Evolutionary conservation across 2,888 invertebrate genomes (phyloP).

Genomic region (Chirona hameri): DNA sequence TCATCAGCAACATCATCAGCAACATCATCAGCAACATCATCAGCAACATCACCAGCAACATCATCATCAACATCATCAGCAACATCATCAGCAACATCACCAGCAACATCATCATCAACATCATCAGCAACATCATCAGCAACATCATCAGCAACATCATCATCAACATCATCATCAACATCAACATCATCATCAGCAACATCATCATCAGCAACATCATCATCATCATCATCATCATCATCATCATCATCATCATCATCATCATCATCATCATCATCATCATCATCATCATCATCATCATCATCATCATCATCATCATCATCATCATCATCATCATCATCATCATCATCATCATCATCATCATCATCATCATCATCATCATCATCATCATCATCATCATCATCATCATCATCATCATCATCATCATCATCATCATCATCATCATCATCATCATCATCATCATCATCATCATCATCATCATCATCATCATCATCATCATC

Average conservation of each 20-base stretch:
- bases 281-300: constrained; percentile 22
- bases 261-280: constrained; percentile 22
- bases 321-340: constrained; percentile 22
- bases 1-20: no score
- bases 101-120: no score
- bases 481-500: constrained; percentile 22
- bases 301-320: constrained; percentile 22
- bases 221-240: no score
- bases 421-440: constrained; percentile 22
- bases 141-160: no score
- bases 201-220: no score
- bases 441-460: not conserved
- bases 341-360: constrained; percentile 22
- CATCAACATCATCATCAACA: no score
- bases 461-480: constrained; percentile 22
- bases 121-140: no score
- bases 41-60: no score
- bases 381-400: constrained; percentile 22
- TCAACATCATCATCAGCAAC: no score
- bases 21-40: no score
- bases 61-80: no score
- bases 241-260: constrained; percentile 22
- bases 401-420: constrained; percentile 22
- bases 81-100: no score
- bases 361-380: constrained; percentile 22